Evolutionary conservation across 2,797 vertebrate species (phyloP).

Genomic region (Loris lydekkerianus): DNA sequence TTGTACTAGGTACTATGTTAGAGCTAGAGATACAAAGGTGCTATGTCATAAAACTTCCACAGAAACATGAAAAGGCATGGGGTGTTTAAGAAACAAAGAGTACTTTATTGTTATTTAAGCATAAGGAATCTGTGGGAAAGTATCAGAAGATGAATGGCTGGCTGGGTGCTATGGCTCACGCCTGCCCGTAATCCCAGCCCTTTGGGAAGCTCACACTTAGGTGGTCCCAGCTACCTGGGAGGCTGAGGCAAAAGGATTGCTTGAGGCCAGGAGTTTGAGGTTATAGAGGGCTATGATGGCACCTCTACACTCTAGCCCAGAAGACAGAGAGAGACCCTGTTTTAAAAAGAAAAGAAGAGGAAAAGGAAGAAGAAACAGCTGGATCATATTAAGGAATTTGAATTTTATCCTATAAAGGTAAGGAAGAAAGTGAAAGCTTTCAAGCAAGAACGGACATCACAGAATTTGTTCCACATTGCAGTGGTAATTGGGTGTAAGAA

Average conservation of each 20-base stretch:
- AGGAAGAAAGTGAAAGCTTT: neutral
- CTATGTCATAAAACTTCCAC: neutral
- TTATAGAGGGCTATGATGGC: neutral
- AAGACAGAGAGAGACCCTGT: neutral
- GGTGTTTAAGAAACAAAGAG: constrained; percentile 25
- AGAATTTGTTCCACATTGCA: neutral
- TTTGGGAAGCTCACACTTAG: too few species aligned
- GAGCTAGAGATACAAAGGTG: constrained; percentile 1
- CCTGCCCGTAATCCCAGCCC: neutral
- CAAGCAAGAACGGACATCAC: neutral
- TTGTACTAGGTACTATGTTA: constrained; percentile 15
- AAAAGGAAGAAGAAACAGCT: neutral
- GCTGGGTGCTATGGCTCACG: neutral
- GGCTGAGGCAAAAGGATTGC: neutral
- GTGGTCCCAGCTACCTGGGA: neutral
- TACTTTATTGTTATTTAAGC: neutral
- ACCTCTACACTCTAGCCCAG: neutral
- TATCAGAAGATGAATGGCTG: neutral
- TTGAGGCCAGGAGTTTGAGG: neutral
- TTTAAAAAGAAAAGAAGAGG: neutral
- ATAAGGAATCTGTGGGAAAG: neutral
- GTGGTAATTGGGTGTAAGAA: neutral
- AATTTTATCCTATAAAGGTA: constrained; percentile 18
- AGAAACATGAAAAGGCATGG: neutral
- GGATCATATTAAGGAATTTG: constrained; percentile 3